phyloP scores from a whole-genome alignment of 1,140 invertebrate genomes.

The Marisa cornuarietis region DNA sequence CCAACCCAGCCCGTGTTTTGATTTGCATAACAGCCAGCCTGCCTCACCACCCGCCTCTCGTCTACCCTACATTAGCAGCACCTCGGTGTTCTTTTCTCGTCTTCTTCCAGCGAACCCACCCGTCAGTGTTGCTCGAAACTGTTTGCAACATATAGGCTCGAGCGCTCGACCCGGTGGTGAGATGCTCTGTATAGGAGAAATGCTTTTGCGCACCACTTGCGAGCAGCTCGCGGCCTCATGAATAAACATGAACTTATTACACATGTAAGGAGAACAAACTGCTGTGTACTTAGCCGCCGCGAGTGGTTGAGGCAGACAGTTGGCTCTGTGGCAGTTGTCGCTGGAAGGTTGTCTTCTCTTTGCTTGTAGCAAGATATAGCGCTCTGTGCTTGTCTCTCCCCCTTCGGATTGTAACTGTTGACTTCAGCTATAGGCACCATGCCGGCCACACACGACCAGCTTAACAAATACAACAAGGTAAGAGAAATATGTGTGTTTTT shows the following conservation, averaged over 20 bases:
- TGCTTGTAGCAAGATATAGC: not conserved
- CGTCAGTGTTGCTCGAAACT: not conserved
- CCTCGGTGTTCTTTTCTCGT: not conserved
- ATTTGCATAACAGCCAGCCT: too few species aligned
- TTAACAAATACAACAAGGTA: conserved; percentile 52
- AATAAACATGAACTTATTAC: conserved; percentile 7
- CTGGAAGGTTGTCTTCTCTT: not conserved
- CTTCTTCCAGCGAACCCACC: not conserved
- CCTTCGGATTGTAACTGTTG: not conserved
- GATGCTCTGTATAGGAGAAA: not conserved
- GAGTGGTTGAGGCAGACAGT: too few species aligned
- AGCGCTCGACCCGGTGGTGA: not conserved
- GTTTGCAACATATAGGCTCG: not conserved
- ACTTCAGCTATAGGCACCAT: conserved; percentile 22
- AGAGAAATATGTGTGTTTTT: not conserved
- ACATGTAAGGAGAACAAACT: not conserved
- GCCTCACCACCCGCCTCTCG: too few species aligned
- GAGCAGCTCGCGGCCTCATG: not conserved
- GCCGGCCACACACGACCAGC: conserved; percentile 45
- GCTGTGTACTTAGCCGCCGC: not conserved
- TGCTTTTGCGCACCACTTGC: not conserved
- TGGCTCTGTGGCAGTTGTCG: not conserved
- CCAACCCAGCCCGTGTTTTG: too few species aligned
- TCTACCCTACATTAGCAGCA: too few species aligned
- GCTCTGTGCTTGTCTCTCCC: not conserved